Evolutionary conservation across 2,113 vertebrate species (phyloP).

Genomic region (Sander vitreus): DNA sequence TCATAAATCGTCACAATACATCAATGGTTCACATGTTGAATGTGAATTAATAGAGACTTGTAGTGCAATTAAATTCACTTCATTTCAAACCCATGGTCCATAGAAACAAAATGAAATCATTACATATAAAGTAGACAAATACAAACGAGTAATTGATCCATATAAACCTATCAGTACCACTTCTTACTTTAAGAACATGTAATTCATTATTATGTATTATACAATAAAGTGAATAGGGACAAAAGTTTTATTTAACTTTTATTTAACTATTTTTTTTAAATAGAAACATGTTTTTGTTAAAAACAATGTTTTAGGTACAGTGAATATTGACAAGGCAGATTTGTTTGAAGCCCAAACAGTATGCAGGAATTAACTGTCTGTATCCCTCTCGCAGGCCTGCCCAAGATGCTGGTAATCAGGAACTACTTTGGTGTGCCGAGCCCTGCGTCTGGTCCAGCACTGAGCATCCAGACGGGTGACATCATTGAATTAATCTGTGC

Average conservation of each 20-base stretch:
- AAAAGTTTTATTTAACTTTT: no score
- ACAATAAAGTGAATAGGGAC: not conserved
- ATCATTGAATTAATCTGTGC: slow-evolving; percentile 92
- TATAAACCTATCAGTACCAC: no score
- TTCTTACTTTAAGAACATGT: not conserved
- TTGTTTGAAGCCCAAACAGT: not conserved
- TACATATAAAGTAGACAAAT: not conserved
- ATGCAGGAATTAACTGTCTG: not conserved
- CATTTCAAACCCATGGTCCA: not conserved
- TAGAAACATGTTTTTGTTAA: not conserved
- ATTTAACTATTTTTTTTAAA: no score
- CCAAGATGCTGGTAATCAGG: slow-evolving; percentile 93
- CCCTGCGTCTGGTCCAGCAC: slow-evolving; percentile 87
- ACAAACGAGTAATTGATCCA: not conserved
- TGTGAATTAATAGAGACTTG: not conserved
- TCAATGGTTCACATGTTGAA: not conserved
- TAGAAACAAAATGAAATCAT: not conserved
- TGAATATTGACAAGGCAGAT: not conserved
- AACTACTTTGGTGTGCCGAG: slow-evolving; percentile 89
- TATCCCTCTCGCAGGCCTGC: slow-evolving; percentile 86
- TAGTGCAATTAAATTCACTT: not conserved
- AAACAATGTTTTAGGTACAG: not conserved
- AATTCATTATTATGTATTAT: not conserved
- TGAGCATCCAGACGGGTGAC: slow-evolving; percentile 91
- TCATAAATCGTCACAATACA: not conserved